Percentiles rank a stretch among this genome's conserved stretches.
Conservation (phyloP, 2,888 invertebrate species). For the Mesorhabditis spiculigera region DNA sequence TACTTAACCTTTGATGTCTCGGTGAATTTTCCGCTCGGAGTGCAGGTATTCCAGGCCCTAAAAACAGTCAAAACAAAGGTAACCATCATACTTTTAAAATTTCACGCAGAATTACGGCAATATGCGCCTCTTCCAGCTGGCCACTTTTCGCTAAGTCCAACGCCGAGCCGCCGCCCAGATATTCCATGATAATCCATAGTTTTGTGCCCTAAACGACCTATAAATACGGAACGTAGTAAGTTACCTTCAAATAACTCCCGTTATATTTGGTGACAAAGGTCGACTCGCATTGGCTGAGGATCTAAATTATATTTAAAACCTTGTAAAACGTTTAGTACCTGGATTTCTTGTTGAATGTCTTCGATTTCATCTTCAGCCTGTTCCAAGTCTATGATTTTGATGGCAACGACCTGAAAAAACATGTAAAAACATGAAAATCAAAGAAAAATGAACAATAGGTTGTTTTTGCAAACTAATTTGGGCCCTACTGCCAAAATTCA, state of each 20-base stretch:
- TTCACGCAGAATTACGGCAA: constrained; percentile 89
- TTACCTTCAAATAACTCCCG: constrained; percentile 94
- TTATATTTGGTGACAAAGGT: constrained; percentile 98
- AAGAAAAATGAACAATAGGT: not conserved
- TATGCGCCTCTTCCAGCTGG: constrained; percentile 96
- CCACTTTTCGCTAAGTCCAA: constrained; percentile 93
- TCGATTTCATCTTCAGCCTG: constrained; percentile 99
- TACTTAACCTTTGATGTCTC: constrained; percentile 80
- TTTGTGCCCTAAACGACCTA: constrained; percentile 85
- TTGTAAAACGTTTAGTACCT: constrained; percentile 9
- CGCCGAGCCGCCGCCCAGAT: constrained; percentile 96
- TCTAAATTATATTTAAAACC: constrained; percentile 64
- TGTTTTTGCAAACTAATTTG: too few species aligned
- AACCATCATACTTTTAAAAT: constrained; percentile 91
- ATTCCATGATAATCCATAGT: constrained; percentile 99
- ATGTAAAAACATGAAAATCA: not conserved
- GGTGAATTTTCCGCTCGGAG: constrained; percentile 92
- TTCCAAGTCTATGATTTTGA: constrained; percentile 96
- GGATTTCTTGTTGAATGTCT: constrained; percentile 91
- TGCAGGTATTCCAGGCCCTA: constrained; percentile 97
- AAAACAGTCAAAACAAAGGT: constrained; percentile 86
- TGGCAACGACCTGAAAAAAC: constrained; percentile 81
- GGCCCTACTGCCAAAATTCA: too few species aligned
- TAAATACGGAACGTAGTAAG: not conserved
- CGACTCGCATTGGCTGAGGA: constrained; percentile 96